These are phyloP conservation scores for Odobenus rosmarus DNA, from an alignment of 2,113 vertebrate genomes.

Conservation along the genomic window DNA sequence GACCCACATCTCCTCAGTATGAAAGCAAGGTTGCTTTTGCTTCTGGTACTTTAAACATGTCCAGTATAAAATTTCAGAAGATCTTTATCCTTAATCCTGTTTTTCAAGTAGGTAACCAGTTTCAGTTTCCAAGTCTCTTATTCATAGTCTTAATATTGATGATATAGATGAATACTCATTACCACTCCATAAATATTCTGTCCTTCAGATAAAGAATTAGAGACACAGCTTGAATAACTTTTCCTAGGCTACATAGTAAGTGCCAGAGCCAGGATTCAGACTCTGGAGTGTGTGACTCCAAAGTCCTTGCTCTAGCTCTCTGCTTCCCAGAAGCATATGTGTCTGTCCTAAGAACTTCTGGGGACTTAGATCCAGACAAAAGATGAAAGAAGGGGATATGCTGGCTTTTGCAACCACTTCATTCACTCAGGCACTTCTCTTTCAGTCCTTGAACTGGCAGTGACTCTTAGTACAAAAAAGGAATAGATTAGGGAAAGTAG, in stretches of 20 bases:
- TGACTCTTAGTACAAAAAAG: neutral
- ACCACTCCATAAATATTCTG: neutral
- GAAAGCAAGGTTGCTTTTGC: constrained; percentile 4
- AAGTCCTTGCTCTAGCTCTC: neutral
- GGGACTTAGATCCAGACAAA: neutral
- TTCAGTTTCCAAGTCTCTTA: constrained; percentile 9
- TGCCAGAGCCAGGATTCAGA: neutral
- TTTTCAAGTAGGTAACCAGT: neutral
- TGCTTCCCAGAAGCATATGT: neutral
- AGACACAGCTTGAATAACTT: neutral
- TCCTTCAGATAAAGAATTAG: neutral
- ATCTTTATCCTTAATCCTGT: neutral
- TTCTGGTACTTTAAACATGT: neutral
- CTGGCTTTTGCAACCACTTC: neutral
- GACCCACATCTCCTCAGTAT: neutral
- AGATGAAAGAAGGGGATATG: neutral
- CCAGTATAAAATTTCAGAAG: neutral
- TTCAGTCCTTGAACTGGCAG: neutral
- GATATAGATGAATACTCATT: neutral
- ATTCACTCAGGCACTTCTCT: neutral
- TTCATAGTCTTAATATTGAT: constrained; percentile 26
- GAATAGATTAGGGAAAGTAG: neutral
- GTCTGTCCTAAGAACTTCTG: neutral
- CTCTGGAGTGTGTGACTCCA: neutral
- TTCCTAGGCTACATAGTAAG: neutral